Evolutionary conservation across 2,888 invertebrate genomes (phyloP).

Genomic region (Eupithecia subumbrata): DNA sequence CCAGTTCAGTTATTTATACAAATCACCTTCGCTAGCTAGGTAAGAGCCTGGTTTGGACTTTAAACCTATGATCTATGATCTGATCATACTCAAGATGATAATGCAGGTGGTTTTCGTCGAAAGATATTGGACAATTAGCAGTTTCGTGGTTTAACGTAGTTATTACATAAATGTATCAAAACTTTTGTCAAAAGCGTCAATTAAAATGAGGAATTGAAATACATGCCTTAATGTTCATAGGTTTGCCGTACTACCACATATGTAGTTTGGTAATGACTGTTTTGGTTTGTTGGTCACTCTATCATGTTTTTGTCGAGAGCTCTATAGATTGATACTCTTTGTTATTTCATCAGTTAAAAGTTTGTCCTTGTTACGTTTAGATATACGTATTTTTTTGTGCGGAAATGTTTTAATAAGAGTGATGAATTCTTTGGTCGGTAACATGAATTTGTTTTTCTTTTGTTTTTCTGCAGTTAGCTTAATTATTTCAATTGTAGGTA

Average conservation of each 20-base stretch:
- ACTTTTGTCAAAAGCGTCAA: too few relatives aligned
- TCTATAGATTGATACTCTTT: conserved; percentile 21
- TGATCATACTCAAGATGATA: too few relatives aligned
- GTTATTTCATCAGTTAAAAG: conserved; percentile 24
- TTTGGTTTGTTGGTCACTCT: background rate
- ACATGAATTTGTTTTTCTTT: background rate
- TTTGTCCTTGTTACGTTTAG: conserved; percentile 29
- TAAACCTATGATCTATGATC: too few relatives aligned
- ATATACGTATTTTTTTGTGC: background rate
- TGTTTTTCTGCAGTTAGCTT: background rate
- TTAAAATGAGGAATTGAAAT: too few relatives aligned
- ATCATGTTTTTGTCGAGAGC: conserved; percentile 22
- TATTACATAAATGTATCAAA: too few relatives aligned
- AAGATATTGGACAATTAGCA: too few relatives aligned
- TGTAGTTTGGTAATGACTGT: background rate
- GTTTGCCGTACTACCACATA: background rate
- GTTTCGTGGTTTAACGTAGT: too few relatives aligned
- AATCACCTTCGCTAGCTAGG: too few relatives aligned
- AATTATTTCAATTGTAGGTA: too few relatives aligned
- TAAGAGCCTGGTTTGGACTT: too few relatives aligned
- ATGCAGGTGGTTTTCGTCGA: too few relatives aligned
- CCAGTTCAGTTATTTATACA: too few relatives aligned
- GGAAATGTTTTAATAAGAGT: background rate
- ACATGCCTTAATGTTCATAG: background rate
- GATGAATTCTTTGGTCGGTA: conserved; percentile 10